Evolutionary conservation across 2,888 invertebrate genomes (phyloP).

Genomic region (Griposia aprilina): DNA sequence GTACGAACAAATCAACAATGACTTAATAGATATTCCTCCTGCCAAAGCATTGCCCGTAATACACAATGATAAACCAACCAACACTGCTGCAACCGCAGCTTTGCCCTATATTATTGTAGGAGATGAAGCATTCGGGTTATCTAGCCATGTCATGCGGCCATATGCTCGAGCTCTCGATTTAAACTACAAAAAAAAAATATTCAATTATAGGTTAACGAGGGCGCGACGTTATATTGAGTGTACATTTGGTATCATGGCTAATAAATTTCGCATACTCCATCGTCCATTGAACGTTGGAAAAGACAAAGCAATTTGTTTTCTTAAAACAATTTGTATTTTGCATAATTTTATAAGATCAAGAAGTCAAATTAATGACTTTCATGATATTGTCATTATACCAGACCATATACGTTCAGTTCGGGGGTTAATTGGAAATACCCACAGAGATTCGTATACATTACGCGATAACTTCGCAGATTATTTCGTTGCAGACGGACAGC

Average conservation of each 20-base stretch:
- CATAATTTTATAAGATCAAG: slow-evolving; percentile 49
- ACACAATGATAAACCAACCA: slow-evolving; percentile 55
- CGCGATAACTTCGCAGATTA: slow-evolving; percentile 61
- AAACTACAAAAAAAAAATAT: slow-evolving; percentile 57
- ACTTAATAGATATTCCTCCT: slow-evolving; percentile 61
- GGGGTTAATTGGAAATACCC: slow-evolving; percentile 44
- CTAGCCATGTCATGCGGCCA: slow-evolving; percentile 60
- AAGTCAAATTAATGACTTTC: slow-evolving; percentile 35
- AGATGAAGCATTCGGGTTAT: slow-evolving; percentile 53
- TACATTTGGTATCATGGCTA: slow-evolving; percentile 58
- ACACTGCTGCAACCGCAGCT: slow-evolving; percentile 54
- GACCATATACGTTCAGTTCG: slow-evolving; percentile 53
- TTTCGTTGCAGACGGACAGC: slow-evolving; percentile 55
- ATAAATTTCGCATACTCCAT: slow-evolving; percentile 60
- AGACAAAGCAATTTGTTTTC: slow-evolving; percentile 48
- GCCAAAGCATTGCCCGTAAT: slow-evolving; percentile 50
- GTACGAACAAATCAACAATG: slow-evolving; percentile 53
- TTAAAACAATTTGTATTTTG: slow-evolving; percentile 50
- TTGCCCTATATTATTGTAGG: slow-evolving; percentile 46
- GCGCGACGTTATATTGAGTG: slow-evolving; percentile 61
- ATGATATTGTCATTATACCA: slow-evolving; percentile 58
- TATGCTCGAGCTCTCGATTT: slow-evolving; percentile 61
- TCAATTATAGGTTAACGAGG: slow-evolving; percentile 51
- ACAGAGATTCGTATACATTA: slow-evolving; percentile 56
- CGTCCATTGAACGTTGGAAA: slow-evolving; percentile 57